Evolutionary conservation across 2,113 vertebrate genomes (phyloP).

Genomic region (Paramormyrops kingsleyae): DNA sequence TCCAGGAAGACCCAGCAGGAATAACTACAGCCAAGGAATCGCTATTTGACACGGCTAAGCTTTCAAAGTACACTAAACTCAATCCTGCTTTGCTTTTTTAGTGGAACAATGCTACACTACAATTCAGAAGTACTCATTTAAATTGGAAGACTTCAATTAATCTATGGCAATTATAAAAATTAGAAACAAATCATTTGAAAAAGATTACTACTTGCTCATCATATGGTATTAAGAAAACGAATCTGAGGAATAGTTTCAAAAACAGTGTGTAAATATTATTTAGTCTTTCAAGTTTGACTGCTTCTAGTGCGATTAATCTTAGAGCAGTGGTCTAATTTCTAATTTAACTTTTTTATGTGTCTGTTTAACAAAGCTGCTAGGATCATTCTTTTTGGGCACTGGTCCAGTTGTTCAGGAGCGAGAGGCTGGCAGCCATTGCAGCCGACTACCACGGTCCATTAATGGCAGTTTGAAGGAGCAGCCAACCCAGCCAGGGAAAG

Average conservation of each 20-base stretch:
- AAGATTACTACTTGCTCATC: neutral
- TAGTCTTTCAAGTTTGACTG: neutral
- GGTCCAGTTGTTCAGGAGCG: neutral
- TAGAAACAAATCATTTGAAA: neutral
- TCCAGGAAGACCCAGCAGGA: neutral
- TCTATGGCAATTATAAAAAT: neutral
- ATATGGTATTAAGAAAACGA: neutral
- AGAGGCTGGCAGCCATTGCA: neutral
- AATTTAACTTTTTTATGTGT: neutral
- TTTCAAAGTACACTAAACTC: neutral
- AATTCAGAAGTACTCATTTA: neutral
- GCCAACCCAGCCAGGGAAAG: neutral
- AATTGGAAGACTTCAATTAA: neutral
- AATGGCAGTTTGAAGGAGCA: neutral
- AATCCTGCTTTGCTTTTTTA: neutral
- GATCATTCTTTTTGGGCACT: neutral
- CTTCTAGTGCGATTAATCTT: neutral
- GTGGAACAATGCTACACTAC: neutral
- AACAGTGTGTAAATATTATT: neutral
- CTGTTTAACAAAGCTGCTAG: neutral
- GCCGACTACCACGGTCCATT: neutral
- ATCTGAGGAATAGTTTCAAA: neutral
- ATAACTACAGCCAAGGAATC: neutral
- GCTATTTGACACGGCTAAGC: neutral
- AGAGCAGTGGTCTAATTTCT: neutral